A percentile compares a stretch with the other conserved stretches of the same genome.
phyloP scores from a whole-genome alignment of 2,113 vertebrate species.

The Phyllostomus discolor region DNA sequence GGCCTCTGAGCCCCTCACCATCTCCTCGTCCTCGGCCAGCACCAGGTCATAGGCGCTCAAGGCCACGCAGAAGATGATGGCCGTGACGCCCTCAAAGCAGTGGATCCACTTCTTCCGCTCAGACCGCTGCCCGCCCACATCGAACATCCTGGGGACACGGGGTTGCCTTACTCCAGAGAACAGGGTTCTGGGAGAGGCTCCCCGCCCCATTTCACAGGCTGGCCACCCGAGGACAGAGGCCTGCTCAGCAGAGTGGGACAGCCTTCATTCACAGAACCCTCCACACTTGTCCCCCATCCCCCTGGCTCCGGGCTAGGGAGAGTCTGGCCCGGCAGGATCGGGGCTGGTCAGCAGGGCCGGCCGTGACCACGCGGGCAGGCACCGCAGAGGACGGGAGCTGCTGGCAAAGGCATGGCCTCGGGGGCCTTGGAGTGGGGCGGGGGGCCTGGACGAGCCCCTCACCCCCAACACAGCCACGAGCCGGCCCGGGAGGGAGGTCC shows the following conservation, averaged over 20 bases:
- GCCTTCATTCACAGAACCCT: background rate
- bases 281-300: background rate
- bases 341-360: background rate
- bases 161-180: background rate
- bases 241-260: background rate
- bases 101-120: conserved; percentile 98
- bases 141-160: conserved; percentile 90
- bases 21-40: conserved; percentile 98
- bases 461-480: background rate
- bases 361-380: background rate
- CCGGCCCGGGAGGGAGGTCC: background rate
- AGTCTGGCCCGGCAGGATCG: background rate
- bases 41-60: conserved; percentile 98
- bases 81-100: conserved; percentile 98
- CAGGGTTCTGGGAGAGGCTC: background rate
- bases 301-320: background rate
- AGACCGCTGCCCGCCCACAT: conserved; percentile 93
- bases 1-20: conserved; percentile 83
- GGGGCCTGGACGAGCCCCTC: background rate
- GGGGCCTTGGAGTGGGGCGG: background rate
- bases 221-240: background rate
- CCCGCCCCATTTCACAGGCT: background rate
- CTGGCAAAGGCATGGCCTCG: background rate
- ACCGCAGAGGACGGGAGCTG: background rate
- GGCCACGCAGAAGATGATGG: conserved; percentile 98